Evolutionary conservation across 2,888 invertebrate species (phyloP).

Genomic region (Luperina testacea): DNA sequence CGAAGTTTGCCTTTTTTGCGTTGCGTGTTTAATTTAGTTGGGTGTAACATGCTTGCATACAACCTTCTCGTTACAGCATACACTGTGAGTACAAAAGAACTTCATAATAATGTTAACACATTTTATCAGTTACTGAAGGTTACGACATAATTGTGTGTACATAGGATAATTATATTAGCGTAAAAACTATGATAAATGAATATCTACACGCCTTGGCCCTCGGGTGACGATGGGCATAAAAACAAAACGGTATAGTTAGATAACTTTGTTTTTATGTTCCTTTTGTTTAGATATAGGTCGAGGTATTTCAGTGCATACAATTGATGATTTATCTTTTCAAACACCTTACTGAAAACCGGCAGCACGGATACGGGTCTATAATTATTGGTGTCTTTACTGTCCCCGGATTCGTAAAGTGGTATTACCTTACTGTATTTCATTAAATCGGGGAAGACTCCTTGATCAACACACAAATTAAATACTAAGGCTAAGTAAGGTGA

Average conservation of each 20-base stretch:
- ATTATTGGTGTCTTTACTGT: too few relatives aligned
- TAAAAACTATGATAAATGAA: constrained; percentile 51
- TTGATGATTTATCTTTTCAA: not conserved
- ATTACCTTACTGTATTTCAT: too few relatives aligned
- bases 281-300: constrained; percentile 25
- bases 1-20: not conserved
- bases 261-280: constrained; percentile 17
- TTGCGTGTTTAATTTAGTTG: constrained; percentile 3
- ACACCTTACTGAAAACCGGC: too few relatives aligned
- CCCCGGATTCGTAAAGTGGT: too few relatives aligned
- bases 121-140: constrained; percentile 55
- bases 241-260: constrained; percentile 22
- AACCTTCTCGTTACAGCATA: constrained; percentile 30
- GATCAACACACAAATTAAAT: too few relatives aligned
- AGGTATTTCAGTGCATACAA: constrained; percentile 22
- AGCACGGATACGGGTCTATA: too few relatives aligned
- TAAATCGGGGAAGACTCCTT: too few relatives aligned
- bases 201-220: constrained; percentile 50
- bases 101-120: constrained; percentile 43
- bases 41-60: constrained; percentile 27
- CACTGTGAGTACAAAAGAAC: constrained; percentile 46
- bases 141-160: constrained; percentile 41
- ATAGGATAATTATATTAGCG: constrained; percentile 35
- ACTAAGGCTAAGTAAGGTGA: too few relatives aligned
- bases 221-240: constrained; percentile 27